Base-by-base conservation (phyloP, 23 tunicate genomes). In the Ciona savignyi region DNA sequence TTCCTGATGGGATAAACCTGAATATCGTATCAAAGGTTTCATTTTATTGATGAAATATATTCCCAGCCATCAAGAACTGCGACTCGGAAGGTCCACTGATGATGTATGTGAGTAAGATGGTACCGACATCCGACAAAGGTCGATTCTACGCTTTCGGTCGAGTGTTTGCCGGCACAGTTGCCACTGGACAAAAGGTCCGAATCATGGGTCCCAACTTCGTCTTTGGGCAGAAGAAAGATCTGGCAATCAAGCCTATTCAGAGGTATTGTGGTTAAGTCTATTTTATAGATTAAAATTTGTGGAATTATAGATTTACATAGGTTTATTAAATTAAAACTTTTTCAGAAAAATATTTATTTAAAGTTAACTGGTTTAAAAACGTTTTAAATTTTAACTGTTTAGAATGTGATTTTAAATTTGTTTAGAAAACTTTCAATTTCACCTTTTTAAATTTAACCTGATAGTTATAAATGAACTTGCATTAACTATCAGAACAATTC, bases 91-190 rank as follows among this genome's bases (percentile, higher is more conserved):
- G 87, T 9, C 98, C 93, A 2, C 68, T 92, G 27, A 74, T 86
- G 72, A 81, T 86, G 93, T 93, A 93, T 82, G 68, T 93, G 72
- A 85, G 93, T 77, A 93, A 93, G 77, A 93, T 93, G 98, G 98
- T 93, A 30, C 98, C 98, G 0, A 93, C 98, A 62, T 66, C 78
- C 27, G 98, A 93, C 78, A 93, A 93, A 61, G 98, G 98, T 25
- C 87, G 98, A 25, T 93, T 93, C 82, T 93, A 93, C 51, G 98
- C 98, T 29, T 93, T 93, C 33, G 98, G 98, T 6, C 94, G 98
- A 0, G 98, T 93, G 42, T 93, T 93, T 70, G 33, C 98, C 23
- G 98, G 98, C 1, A 93, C 35, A 27, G 93, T 93, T 72, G 88
- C 95, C 63, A 93, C 98, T 61, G 93, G 98, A 4, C 98, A 93